Conservation (phyloP, 2,888 invertebrate genomes). For the Altica lythri region DNA sequence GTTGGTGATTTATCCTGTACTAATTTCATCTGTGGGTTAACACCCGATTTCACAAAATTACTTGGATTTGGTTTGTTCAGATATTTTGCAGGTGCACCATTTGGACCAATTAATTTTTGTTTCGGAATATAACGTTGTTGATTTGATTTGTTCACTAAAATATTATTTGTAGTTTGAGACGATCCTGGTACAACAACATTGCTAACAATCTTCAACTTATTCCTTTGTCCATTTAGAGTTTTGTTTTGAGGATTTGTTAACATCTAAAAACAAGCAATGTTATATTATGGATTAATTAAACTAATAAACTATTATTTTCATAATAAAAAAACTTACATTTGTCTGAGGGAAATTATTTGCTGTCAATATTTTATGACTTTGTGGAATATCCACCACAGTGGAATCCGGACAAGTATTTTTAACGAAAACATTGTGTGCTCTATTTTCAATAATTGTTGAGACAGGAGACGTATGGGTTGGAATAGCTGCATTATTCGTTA, state of each 20-base stretch:
- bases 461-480: slow-evolving; percentile 27
- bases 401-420: slow-evolving; percentile 50
- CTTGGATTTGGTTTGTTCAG: slow-evolving; percentile 45
- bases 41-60: slow-evolving; percentile 38
- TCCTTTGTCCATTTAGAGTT: slow-evolving; percentile 53
- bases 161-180: slow-evolving; percentile 46
- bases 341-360: slow-evolving; percentile 52
- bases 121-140: slow-evolving; percentile 48
- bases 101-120: slow-evolving; percentile 49
- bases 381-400: slow-evolving; percentile 45
- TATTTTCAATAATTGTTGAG: slow-evolving; percentile 45
- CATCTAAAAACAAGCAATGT: slow-evolving; percentile 34
- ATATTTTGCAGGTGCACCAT: slow-evolving; percentile 51
- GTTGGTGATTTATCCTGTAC: slow-evolving; percentile 41
- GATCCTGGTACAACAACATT: slow-evolving; percentile 51
- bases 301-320: not conserved
- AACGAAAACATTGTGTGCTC: slow-evolving; percentile 56
- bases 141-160: slow-evolving; percentile 48
- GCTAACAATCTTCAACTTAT: slow-evolving; percentile 55
- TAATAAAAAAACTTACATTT: slow-evolving; percentile 49
- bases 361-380: slow-evolving; percentile 53
- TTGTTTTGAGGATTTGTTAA: slow-evolving; percentile 37
- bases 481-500: slow-evolving; percentile 28
- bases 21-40: slow-evolving; percentile 38
- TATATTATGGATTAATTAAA: slow-evolving; percentile 4